Percentiles rank a stretch among this genome's conserved stretches.
Evolutionary conservation across 2,113 vertebrate species (phyloP).

Genomic region (Leptobrachium leishanense): DNA sequence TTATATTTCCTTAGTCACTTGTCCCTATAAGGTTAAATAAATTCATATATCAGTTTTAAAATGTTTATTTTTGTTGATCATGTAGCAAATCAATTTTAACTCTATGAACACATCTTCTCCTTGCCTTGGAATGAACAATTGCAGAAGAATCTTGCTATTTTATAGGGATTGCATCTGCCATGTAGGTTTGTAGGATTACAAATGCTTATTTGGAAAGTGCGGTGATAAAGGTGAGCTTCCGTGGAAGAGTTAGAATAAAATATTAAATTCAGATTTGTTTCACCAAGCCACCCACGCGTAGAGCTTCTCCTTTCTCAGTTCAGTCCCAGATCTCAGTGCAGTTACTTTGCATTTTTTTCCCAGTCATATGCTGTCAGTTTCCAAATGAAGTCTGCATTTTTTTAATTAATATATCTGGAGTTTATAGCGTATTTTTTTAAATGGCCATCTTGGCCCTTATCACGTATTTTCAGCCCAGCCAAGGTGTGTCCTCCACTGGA

Average conservation of each 20-base stretch:
- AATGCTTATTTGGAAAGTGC: neutral
- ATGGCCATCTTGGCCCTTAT: no score
- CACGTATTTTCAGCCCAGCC: no score
- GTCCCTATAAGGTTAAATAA: neutral
- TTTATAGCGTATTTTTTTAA: no score
- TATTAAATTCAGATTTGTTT: constrained; percentile 29
- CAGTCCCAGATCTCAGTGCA: constrained; percentile 21
- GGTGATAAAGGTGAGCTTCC: constrained; percentile 1
- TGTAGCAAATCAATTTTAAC: neutral
- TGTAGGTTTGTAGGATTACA: neutral
- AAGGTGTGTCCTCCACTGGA: no score
- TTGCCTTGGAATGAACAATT: neutral
- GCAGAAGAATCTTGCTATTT: neutral
- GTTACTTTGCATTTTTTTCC: constrained; percentile 7
- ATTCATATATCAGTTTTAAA: neutral
- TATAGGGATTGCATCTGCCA: neutral
- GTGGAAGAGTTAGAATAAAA: constrained; percentile 10
- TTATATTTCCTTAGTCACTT: no score
- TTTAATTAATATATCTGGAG: no score
- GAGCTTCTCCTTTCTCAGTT: constrained; percentile 12
- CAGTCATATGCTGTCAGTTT: neutral
- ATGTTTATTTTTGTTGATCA: neutral
- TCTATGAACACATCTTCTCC: neutral
- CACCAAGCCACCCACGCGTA: constrained; percentile 35
- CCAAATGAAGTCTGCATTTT: neutral